These are phyloP conservation scores for Shinisaurus crocodilurus DNA, from an alignment of 2,113 vertebrate species.

Conservation along the genomic window DNA sequence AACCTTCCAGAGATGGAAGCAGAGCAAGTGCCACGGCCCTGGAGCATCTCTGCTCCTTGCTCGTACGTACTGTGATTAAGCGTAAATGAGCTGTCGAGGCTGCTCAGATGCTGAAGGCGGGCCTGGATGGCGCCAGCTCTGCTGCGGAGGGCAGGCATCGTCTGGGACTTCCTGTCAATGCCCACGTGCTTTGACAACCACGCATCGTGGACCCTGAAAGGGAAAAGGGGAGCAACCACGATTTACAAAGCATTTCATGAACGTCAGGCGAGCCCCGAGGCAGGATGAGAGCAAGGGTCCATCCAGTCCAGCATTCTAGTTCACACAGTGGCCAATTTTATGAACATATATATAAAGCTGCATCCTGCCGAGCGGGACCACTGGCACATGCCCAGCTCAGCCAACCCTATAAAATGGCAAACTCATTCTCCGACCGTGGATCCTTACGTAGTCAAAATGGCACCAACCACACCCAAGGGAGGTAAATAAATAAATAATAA, in stretches of 20 bases:
- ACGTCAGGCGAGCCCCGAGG: too few relatives aligned
- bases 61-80: slow-evolving; percentile 89
- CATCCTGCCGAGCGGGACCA: not conserved
- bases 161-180: slow-evolving; percentile 91
- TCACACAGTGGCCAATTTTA: too few relatives aligned
- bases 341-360: not conserved
- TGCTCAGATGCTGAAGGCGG: slow-evolving; percentile 90
- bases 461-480: too few relatives aligned
- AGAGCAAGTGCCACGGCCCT: not conserved
- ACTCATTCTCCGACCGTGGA: too few relatives aligned
- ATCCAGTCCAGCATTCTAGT: too few relatives aligned
- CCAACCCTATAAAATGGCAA: too few relatives aligned
- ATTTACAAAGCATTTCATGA: too few relatives aligned
- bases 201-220: slow-evolving; percentile 84
- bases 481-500: too few relatives aligned
- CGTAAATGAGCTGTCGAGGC: slow-evolving; percentile 91
- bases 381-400: too few relatives aligned
- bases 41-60: not conserved
- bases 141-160: slow-evolving; percentile 91
- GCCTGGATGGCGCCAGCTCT: slow-evolving; percentile 86
- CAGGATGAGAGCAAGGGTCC: too few relatives aligned
- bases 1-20: not conserved
- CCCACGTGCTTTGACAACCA: slow-evolving; percentile 86
- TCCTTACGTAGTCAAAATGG: too few relatives aligned
- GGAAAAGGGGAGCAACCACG: not conserved